Percentiles rank a stretch among this genome's conserved stretches.
These are phyloP conservation scores for Alexandromys fortis DNA, from an alignment of 2,113 vertebrate genomes.

Conservation along the genomic window DNA sequence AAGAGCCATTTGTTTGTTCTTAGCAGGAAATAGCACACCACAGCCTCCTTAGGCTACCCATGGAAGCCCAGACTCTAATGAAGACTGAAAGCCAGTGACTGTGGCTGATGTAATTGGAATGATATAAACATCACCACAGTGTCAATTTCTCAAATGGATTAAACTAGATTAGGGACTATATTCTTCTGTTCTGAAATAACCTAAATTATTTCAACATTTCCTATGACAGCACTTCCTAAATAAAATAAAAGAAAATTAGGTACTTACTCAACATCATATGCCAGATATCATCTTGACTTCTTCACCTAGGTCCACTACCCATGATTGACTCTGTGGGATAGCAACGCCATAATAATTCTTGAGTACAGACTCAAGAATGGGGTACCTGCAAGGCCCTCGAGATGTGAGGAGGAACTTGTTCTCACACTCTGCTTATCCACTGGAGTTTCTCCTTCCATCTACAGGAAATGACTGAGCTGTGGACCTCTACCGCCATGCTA, in stretches of 20 bases:
- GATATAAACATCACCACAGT: not conserved
- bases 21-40: slow-evolving; percentile 38
- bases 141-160: slow-evolving; percentile 35
- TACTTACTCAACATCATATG: not conserved
- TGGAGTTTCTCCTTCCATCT: not conserved
- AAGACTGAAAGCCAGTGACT: slow-evolving; percentile 37
- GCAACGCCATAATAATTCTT: not conserved
- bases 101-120: slow-evolving; percentile 21
- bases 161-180: not conserved
- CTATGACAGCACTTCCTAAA: slow-evolving; percentile 17
- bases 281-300: not conserved
- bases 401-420: not conserved
- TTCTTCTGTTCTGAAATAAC: slow-evolving; percentile 34
- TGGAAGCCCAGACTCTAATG: slow-evolving; percentile 47
- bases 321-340: not conserved
- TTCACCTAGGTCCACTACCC: not conserved
- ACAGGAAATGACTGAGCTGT: not conserved
- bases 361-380: not conserved
- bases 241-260: not conserved
- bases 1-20: slow-evolving; percentile 63
- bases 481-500: not conserved
- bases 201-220: slow-evolving; percentile 41
- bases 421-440: not conserved
- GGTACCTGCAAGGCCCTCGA: not conserved
- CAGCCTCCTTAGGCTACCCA: slow-evolving; percentile 30